Percentiles rank a stretch among this genome's conserved stretches.
Conservation (phyloP, 2,113 vertebrate species). For the Martes martes region DNA sequence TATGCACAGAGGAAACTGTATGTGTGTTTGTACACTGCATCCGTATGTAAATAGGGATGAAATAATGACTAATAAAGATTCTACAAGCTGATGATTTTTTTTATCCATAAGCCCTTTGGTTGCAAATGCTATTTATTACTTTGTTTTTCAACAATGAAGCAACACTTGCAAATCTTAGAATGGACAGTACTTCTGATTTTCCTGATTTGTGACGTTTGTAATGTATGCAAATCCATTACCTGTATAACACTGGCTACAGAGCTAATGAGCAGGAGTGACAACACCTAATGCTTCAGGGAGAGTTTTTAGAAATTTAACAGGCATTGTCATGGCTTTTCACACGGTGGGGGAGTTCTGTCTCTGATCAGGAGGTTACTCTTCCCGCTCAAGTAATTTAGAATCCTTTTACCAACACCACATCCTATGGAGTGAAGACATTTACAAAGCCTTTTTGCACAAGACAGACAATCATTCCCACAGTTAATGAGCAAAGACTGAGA, state of each 20-base stretch:
- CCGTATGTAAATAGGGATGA: neutral
- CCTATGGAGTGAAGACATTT: neutral
- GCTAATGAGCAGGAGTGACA: neutral
- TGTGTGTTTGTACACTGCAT: neutral
- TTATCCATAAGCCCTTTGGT: neutral
- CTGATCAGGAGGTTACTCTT: neutral
- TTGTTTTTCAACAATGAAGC: neutral
- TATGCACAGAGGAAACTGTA: neutral
- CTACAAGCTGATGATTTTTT: neutral
- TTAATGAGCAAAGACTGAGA: neutral
- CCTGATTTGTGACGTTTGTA: neutral
- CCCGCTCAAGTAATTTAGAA: neutral
- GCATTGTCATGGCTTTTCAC: neutral
- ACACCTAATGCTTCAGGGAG: neutral
- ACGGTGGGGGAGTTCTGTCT: neutral
- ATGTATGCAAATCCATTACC: neutral
- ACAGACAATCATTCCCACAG: neutral
- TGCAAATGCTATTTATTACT: neutral
- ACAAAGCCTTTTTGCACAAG: no score
- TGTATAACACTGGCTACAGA: neutral
- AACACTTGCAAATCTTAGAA: neutral
- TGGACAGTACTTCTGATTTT: neutral
- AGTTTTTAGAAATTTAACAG: neutral
- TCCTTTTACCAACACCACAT: neutral
- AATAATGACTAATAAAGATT: neutral